A percentile compares a stretch with the other conserved stretches of the same genome.
Conservation (phyloP, 2,113 vertebrate genomes). For the Actenoides lindsayi region DNA sequence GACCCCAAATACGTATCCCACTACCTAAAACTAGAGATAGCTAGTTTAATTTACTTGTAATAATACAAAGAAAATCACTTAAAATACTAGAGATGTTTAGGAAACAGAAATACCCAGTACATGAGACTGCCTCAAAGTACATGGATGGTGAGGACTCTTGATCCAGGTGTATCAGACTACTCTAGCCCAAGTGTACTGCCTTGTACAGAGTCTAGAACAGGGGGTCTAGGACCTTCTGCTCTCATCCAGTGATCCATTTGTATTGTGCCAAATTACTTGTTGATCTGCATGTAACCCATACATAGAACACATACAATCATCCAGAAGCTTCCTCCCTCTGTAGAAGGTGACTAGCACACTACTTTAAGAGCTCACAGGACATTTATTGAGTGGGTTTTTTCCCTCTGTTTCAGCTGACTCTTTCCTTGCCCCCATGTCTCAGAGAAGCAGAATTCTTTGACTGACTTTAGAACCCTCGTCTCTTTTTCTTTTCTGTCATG, state of each 20-base stretch:
- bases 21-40: neutral
- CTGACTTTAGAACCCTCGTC: neutral
- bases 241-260: neutral
- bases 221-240: neutral
- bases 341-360: neutral
- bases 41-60: neutral
- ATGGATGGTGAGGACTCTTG: neutral
- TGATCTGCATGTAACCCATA: neutral
- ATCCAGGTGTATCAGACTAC: neutral
- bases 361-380: neutral
- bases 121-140: neutral
- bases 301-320: neutral
- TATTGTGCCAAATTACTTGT: neutral
- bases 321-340: neutral
- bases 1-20: neutral
- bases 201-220: neutral
- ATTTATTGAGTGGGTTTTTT: neutral
- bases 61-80: neutral
- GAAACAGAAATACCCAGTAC: too few relatives aligned
- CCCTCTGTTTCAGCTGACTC: neutral
- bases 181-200: neutral
- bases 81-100: neutral
- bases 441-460: neutral
- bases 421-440: neutral
- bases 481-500: neutral